These are phyloP conservation scores for Tringa solitaria DNA, from an alignment of 2,113 vertebrate genomes.

Conservation along the genomic window DNA sequence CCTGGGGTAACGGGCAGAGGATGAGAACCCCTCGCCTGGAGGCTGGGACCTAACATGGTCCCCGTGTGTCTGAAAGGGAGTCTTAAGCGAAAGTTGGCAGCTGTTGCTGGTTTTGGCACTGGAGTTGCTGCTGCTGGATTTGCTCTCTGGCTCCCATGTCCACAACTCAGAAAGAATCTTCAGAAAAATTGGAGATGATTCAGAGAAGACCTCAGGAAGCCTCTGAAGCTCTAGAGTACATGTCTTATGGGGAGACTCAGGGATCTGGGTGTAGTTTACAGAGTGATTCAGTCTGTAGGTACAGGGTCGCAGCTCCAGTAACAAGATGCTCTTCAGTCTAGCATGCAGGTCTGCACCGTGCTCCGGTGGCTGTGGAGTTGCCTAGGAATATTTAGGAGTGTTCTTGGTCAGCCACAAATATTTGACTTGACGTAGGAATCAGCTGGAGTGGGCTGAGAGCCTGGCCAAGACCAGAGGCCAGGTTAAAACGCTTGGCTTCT, in stretches of 20 bases:
- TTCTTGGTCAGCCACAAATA: constrained; percentile 46
- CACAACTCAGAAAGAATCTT: neutral
- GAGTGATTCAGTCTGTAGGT: neutral
- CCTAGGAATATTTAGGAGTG: neutral
- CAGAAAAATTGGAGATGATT: neutral
- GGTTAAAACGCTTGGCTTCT: neutral
- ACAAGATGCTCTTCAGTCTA: neutral
- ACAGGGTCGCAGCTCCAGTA: neutral
- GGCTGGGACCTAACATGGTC: neutral
- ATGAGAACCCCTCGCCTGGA: neutral
- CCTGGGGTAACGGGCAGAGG: neutral
- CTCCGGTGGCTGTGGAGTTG: neutral
- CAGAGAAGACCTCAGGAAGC: neutral
- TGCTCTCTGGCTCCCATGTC: accelerated
- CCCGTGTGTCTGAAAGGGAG: neutral
- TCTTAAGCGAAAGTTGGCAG: neutral
- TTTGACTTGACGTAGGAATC: neutral
- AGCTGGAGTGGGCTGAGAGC: constrained; percentile 6
- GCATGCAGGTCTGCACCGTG: neutral
- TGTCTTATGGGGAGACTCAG: neutral
- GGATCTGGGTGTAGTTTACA: neutral
- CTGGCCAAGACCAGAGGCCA: neutral
- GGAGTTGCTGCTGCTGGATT: neutral
- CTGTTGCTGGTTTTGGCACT: neutral
- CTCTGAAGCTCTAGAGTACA: neutral